Evolutionary conservation across 2,888 invertebrate genomes (phyloP), one percentile per base, ranked within the genome.

Genomic region (Platycnemis pennipes): DNA sequence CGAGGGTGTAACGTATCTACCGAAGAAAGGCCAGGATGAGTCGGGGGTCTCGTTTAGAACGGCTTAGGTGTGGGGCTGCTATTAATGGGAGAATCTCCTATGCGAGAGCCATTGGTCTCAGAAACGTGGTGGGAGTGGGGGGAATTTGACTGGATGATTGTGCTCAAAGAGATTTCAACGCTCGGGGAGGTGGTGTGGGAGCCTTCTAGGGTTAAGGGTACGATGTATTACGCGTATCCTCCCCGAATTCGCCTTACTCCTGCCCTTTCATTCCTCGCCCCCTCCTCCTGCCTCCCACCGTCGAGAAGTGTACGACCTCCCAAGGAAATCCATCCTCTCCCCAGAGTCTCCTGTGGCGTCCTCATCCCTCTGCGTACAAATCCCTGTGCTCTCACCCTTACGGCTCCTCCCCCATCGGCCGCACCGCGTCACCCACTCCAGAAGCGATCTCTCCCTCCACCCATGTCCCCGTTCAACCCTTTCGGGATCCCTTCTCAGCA

Each of bases 401-500:
- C 37, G 31, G 37, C 37, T 8, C 77, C n/a, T 26, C 37, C 26
- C 8, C 26, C 88, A 7, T 53, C 31, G n/a, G 13, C 37, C 49
- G 88, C 7, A 13, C 88, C 49, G 7, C 53, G 16, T 53, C 37
- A 2, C 63, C 63, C 88, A 53, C 53, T 88, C 86, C 49, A 5
- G 22, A 45, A 77, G 77, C 16, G 19, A 4, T n/a, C 87, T 88
- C 0, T 46, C 46, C 31, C 49, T 56, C 89, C 89, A 37, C 53
- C 53, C 31, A 7, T 13, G 37, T n/a, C 49, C 88, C 22, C n/a
- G n/a, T 37, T 31, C 26, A 5, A 3, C 89, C 89, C 45, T 22
- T 19, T 26, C 44, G 44, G 11, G 19, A n/a, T 26, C 87, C 87
- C 87, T 53, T 56, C 89, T 56, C 89, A 89, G 89, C 89, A 26